Base-by-base conservation (phyloP, 2,113 vertebrate species). In the Psilopogon haemacephalus region DNA sequence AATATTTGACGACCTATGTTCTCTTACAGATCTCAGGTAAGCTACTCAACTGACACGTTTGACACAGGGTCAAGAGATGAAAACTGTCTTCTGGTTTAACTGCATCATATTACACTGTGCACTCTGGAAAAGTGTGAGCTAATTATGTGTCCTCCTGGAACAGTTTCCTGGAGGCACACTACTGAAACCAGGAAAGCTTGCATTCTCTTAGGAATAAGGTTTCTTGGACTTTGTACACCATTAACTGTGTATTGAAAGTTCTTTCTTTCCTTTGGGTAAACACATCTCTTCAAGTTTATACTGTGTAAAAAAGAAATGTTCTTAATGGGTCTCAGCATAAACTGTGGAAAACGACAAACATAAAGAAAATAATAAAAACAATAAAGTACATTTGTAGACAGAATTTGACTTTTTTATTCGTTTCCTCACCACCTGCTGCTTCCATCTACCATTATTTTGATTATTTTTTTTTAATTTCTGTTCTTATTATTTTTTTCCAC, bases 21-120 rank as follows among this genome's bases (percentile, higher is more conserved):
- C 74, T 73, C 71, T 65, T 87, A 54, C 44, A 55, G 73, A 82
- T 48, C 82, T 87, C 94, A 94, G 89, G 91, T 92, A 89, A 90
- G 82, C 81, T 79, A 50, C 59, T 76, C 86, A 84, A 91, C 52
- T 90, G 89, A 89, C 68, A 64, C 7, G 46, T 67, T 50, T 90
- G 93, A 92, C 89, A 92, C 56, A 92, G 76, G 89, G 89, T 94
- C 90, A 92, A 85, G 80, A 87, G 94, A 94, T 83, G 89, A 90
- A 85, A 90, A 93, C 82, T 52, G 50, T 93, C 77, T 84, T 89
- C 77, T 95, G 71, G 44, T 93, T 93, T 89, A 92, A 90, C 81
- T 94, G 92, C 90, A 93, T 94, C 92, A 90, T 48, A 62, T 96
- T 95, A 94, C 92, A 89, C 62, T 15, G 32, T 54, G 90, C 70